phyloP scores from a whole-genome alignment of 1,140 invertebrate genomes.

The Bombus huntii region DNA sequence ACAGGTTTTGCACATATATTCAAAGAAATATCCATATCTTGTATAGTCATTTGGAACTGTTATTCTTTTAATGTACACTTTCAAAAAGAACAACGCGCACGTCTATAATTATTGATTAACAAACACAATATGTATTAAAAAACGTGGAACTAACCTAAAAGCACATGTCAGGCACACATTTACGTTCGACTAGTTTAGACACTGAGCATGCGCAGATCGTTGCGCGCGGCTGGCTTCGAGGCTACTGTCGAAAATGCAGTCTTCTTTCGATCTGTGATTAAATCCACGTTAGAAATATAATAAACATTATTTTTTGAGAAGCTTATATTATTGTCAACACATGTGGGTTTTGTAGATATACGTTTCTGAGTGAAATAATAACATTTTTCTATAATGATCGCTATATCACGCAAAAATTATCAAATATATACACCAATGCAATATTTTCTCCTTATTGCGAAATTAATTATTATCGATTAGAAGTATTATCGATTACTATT shows the following conservation, averaged over 20 bases:
- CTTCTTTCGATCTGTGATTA: neutral
- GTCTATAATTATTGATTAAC: neutral
- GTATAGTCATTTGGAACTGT: conserved; percentile 57
- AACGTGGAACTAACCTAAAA: conserved; percentile 1
- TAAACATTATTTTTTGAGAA: neutral
- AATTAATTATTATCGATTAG: conserved; percentile 7
- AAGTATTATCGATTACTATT: conserved; percentile 12
- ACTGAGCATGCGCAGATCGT: conserved; percentile 18
- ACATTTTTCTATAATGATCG: too few species aligned
- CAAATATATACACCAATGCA: neutral
- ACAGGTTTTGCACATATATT: conserved; percentile 63
- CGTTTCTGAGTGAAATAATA: neutral
- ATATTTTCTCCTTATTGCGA: neutral
- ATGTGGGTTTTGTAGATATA: neutral
- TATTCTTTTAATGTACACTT: neutral
- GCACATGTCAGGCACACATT: conserved; percentile 18
- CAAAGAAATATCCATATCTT: conserved; percentile 74
- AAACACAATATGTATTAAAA: neutral
- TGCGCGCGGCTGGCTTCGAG: neutral
- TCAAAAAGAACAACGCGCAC: neutral
- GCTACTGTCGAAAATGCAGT: neutral
- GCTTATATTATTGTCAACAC: too few species aligned
- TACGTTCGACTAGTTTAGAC: neutral
- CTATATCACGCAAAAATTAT: neutral
- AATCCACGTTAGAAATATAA: neutral